These are phyloP conservation scores for Cassiopea xamachana DNA, from an alignment of 30 jellyfish, hydroid and myxozoan genomes.

Conservation along the genomic window DNA sequence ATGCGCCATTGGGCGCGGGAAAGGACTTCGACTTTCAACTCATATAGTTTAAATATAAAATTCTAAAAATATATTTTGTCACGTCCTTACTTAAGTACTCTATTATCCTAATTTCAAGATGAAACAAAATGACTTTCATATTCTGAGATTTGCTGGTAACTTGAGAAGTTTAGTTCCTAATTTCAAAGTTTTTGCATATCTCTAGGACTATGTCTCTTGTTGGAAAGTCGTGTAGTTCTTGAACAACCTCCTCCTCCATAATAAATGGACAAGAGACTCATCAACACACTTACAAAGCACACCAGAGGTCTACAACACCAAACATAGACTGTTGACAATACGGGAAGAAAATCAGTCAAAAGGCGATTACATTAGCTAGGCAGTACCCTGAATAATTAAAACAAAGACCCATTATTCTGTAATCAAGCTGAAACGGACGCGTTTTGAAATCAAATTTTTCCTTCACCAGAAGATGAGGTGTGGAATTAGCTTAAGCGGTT, in stretches of 20 bases:
- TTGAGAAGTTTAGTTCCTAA: too few species aligned
- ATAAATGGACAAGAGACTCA: neutral
- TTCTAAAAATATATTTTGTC: too few species aligned
- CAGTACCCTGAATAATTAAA: neutral
- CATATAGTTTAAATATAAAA: too few species aligned
- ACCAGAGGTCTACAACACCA: neutral
- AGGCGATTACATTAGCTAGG: neutral
- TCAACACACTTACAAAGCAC: neutral
- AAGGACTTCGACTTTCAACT: too few species aligned
- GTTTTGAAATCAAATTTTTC: neutral
- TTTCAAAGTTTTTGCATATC: too few species aligned
- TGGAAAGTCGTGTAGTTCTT: too few species aligned
- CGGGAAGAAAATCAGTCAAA: neutral
- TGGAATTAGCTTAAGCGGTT: neutral
- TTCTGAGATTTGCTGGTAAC: too few species aligned
- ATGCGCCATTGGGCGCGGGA: too few species aligned
- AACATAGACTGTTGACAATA: neutral
- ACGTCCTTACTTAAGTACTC: too few species aligned
- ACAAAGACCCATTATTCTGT: neutral
- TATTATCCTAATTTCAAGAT: too few species aligned
- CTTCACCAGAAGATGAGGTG: neutral
- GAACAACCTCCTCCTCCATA: neutral
- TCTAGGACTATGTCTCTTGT: too few species aligned
- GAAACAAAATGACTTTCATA: too few species aligned
- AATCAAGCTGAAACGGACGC: neutral